A percentile compares a stretch with the other conserved stretches of the same genome.
Evolutionary conservation across 2,888 invertebrate genomes (phyloP).

Genomic region (Mesorhabditis sp.): DNA sequence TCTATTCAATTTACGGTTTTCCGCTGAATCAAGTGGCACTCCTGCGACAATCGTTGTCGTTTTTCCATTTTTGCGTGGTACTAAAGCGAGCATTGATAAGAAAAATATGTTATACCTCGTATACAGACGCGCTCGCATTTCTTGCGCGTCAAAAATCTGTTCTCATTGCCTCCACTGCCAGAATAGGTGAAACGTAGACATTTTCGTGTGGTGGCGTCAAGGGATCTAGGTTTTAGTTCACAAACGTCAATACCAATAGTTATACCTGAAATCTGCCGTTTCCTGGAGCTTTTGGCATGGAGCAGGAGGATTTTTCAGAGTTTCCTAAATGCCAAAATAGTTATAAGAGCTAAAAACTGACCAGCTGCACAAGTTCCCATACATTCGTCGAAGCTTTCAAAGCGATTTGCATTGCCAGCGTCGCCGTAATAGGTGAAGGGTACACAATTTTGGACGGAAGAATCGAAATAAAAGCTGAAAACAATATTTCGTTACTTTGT

Average conservation of each 20-base stretch:
- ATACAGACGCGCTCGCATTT: conserved; percentile 39
- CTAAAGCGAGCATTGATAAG: neutral
- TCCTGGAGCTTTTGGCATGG: conserved; percentile 28
- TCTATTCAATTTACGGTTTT: neutral
- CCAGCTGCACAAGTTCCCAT: conserved; percentile 37
- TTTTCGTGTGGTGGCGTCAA: conserved; percentile 29
- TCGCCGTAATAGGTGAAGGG: conserved; percentile 40
- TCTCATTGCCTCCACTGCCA: conserved; percentile 45
- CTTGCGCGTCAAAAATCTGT: conserved; percentile 39
- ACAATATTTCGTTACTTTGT: neutral
- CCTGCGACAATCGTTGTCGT: neutral
- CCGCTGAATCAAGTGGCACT: neutral
- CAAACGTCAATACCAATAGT: neutral
- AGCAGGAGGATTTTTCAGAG: conserved; percentile 29
- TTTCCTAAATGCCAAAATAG: conserved; percentile 14
- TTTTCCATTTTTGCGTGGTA: neutral
- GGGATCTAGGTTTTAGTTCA: conserved; percentile 22
- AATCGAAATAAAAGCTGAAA: conserved; percentile 37
- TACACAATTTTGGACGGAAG: conserved; percentile 30
- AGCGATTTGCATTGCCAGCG: conserved; percentile 47
- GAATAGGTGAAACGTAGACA: conserved; percentile 45
- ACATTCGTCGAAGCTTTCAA: conserved; percentile 32
- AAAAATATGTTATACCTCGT: conserved; percentile 15
- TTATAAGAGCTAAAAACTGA: neutral
- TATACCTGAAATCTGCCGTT: conserved; percentile 24